Evolutionary conservation across 2,113 vertebrate genomes (phyloP).

Genomic region (Callopanchax toddi): DNA sequence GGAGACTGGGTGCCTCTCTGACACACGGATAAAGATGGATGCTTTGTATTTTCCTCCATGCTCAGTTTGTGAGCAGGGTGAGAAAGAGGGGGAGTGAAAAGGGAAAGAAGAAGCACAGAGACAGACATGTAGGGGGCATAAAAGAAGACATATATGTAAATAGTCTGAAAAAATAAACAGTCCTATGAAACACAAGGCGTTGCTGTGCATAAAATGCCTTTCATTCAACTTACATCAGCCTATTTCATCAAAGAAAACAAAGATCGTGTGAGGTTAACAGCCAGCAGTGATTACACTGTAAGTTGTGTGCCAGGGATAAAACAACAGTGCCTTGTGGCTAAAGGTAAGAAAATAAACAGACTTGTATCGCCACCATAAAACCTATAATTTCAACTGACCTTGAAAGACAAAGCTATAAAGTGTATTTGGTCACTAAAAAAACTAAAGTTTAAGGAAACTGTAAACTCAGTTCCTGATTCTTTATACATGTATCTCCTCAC

Average conservation of each 20-base stretch:
- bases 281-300: slow-evolving; percentile 6
- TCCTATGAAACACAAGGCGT: not conserved
- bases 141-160: slow-evolving; percentile 19
- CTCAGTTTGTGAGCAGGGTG: slow-evolving; percentile 60
- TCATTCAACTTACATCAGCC: not conserved
- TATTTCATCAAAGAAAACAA: slow-evolving; percentile 23
- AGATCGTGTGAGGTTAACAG: slow-evolving; percentile 23
- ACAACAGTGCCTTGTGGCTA: not conserved
- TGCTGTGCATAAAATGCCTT: not conserved
- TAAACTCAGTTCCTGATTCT: not conserved
- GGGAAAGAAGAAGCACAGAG: slow-evolving; percentile 37
- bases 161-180: slow-evolving; percentile 17
- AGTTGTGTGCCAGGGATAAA: not conserved
- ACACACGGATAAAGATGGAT: slow-evolving; percentile 76
- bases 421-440: not conserved
- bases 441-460: not conserved
- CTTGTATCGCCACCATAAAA: too few relatives aligned
- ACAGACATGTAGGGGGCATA: slow-evolving; percentile 24
- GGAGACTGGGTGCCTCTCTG: slow-evolving; percentile 76
- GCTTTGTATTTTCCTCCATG: slow-evolving; percentile 74
- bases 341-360: not conserved
- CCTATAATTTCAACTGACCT: too few relatives aligned
- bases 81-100: slow-evolving; percentile 53
- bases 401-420: not conserved
- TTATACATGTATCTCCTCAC: not conserved